Conservation (phyloP, 2,888 invertebrate genomes). For the Limulus polyphemus region DNA sequence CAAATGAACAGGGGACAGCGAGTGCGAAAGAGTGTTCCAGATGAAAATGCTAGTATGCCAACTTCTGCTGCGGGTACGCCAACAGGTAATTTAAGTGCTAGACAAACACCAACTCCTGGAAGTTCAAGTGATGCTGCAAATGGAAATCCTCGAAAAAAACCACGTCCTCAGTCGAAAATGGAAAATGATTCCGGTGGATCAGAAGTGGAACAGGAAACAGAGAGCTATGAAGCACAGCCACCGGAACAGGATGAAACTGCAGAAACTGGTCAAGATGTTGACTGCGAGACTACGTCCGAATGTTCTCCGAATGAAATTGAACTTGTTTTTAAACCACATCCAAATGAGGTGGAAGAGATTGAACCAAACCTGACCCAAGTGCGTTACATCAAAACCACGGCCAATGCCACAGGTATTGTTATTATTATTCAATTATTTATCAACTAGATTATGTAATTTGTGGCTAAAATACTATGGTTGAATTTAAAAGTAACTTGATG, state of each 20-base stretch:
- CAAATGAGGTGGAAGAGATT: slow-evolving; percentile 55
- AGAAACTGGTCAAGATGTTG: slow-evolving; percentile 5
- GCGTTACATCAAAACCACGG: slow-evolving; percentile 88
- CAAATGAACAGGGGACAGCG: slow-evolving; percentile 34
- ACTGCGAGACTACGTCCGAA: too few species aligned
- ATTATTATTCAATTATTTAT: too few species aligned
- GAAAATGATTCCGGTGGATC: slow-evolving; percentile 23
- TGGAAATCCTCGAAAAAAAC: slow-evolving; percentile 48
- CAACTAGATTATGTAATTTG: too few species aligned
- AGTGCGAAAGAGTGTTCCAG: slow-evolving; percentile 32
- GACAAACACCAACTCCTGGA: neutral
- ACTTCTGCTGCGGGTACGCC: neutral
- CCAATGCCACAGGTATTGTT: slow-evolving; percentile 71
- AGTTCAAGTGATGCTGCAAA: too few species aligned
- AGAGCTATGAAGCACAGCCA: slow-evolving; percentile 7
- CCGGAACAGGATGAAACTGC: slow-evolving; percentile 20
- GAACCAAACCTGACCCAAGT: slow-evolving; percentile 38
- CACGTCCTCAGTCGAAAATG: slow-evolving; percentile 41
- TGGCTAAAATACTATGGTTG: too few species aligned
- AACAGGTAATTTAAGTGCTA: neutral
- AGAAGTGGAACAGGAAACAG: slow-evolving; percentile 16
- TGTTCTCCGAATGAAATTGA: slow-evolving; percentile 60
- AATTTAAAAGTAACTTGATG: too few species aligned
- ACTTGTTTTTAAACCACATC: slow-evolving; percentile 89
- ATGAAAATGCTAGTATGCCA: slow-evolving; percentile 18